phyloP scores from a whole-genome alignment of 2,113 vertebrate genomes.

The Himantopus leucocephalus region DNA sequence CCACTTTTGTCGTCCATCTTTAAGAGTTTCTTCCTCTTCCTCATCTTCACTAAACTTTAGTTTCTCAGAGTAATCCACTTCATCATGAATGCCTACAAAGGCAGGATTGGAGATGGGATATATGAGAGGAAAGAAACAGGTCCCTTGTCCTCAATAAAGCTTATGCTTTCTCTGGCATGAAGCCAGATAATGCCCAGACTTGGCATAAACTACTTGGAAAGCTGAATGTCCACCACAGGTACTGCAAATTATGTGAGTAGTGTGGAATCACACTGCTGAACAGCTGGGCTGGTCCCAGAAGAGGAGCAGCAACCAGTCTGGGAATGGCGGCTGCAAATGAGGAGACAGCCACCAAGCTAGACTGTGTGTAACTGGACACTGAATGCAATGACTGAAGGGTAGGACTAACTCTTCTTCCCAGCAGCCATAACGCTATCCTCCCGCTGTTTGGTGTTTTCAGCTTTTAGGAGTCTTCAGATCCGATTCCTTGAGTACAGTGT shows the following conservation, averaged over 20 bases:
- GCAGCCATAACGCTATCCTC: neutral
- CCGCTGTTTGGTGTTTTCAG: conserved; percentile 40
- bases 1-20: conserved; percentile 88
- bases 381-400: neutral
- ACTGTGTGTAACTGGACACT: neutral
- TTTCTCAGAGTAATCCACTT: conserved; percentile 97
- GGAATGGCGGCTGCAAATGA: neutral
- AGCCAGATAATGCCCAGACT: neutral
- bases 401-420: neutral
- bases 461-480: conserved; percentile 63
- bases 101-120: neutral
- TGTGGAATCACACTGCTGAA: neutral
- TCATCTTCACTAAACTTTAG: conserved; percentile 97
- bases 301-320: neutral
- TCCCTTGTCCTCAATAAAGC: neutral
- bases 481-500: neutral
- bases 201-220: neutral
- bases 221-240: neutral
- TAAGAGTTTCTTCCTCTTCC: conserved; percentile 89
- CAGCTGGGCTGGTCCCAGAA: neutral
- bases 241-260: neutral
- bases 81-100: conserved; percentile 89
- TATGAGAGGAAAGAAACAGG: neutral
- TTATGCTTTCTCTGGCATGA: neutral
- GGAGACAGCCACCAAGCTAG: neutral